Percentiles rank a stretch among this genome's conserved stretches.
Evolutionary conservation across 2,888 invertebrate genomes (phyloP).

Genomic region (Eupithecia abbreviata): DNA sequence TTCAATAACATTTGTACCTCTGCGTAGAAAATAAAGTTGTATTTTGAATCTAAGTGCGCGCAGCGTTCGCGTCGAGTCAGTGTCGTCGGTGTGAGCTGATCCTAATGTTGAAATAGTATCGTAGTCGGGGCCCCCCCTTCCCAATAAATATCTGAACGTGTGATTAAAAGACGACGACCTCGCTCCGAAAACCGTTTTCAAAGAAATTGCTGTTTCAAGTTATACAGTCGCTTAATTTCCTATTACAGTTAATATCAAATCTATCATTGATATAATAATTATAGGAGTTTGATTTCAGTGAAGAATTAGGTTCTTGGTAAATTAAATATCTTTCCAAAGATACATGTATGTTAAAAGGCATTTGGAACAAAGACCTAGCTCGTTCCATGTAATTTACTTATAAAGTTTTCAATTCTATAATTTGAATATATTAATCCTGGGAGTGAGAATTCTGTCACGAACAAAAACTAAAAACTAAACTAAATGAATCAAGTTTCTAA

Average conservation of each 20-base stretch:
- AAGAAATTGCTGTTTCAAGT: slow-evolving; percentile 21
- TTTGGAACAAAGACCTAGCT: neutral
- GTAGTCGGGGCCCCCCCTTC: neutral
- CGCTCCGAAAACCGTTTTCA: slow-evolving; percentile 22
- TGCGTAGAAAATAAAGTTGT: too few species aligned
- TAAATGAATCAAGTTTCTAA: too few species aligned
- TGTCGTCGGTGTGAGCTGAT: too few species aligned
- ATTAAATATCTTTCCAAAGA: neutral
- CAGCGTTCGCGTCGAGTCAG: too few species aligned
- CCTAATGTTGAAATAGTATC: neutral
- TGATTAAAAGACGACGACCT: slow-evolving; percentile 24
- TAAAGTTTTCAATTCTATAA: neutral
- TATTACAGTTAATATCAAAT: slow-evolving; percentile 7
- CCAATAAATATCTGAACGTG: slow-evolving; percentile 20
- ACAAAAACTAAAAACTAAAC: too few species aligned
- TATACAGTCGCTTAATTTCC: slow-evolving; percentile 4
- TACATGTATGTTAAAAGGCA: neutral
- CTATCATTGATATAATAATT: neutral
- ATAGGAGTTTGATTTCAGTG: neutral
- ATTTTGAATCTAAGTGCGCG: too few species aligned
- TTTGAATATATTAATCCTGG: neutral
- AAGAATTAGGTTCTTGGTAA: neutral
- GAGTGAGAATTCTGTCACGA: too few species aligned
- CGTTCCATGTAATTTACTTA: neutral
- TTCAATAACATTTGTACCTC: too few species aligned